Conservation (phyloP, 2,888 invertebrate genomes). For the Tryphoninae sp. region DNA sequence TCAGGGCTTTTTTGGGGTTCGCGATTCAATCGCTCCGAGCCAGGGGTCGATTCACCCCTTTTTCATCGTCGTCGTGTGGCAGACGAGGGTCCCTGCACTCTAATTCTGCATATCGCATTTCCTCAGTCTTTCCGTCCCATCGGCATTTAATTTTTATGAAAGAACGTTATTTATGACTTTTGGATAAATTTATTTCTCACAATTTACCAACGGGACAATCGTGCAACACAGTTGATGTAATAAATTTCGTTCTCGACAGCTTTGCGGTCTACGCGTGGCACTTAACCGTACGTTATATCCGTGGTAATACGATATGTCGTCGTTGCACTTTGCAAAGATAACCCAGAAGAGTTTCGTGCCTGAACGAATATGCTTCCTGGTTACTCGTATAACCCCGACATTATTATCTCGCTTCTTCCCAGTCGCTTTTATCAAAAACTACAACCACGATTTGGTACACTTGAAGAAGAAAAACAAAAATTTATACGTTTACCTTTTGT, state of each 20-base stretch:
- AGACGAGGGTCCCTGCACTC: slow-evolving; percentile 5
- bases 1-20: slow-evolving; percentile 30
- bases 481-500: slow-evolving; percentile 71
- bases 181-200: slow-evolving; percentile 16
- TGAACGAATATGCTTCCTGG: slow-evolving; percentile 51
- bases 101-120: slow-evolving; percentile 41
- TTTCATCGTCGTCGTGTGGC: slow-evolving; percentile 23
- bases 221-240: not conserved
- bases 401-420: slow-evolving; percentile 13
- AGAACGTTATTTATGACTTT: not conserved
- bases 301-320: slow-evolving; percentile 48
- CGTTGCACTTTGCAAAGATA: slow-evolving; percentile 6
- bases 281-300: slow-evolving; percentile 15
- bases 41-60: slow-evolving; percentile 63
- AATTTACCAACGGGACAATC: not conserved
- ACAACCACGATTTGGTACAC: not conserved
- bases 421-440: not conserved
- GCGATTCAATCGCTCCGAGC: slow-evolving; percentile 57
- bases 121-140: slow-evolving; percentile 43
- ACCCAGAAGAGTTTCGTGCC: not conserved
- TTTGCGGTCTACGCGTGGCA: slow-evolving; percentile 29
- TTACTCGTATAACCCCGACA: slow-evolving; percentile 53
- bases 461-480: not conserved
- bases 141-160: slow-evolving; percentile 33
- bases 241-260: not conserved